These are phyloP conservation scores for Delphinus delphis DNA, from an alignment of 2,113 vertebrate species.

Conservation along the genomic window DNA sequence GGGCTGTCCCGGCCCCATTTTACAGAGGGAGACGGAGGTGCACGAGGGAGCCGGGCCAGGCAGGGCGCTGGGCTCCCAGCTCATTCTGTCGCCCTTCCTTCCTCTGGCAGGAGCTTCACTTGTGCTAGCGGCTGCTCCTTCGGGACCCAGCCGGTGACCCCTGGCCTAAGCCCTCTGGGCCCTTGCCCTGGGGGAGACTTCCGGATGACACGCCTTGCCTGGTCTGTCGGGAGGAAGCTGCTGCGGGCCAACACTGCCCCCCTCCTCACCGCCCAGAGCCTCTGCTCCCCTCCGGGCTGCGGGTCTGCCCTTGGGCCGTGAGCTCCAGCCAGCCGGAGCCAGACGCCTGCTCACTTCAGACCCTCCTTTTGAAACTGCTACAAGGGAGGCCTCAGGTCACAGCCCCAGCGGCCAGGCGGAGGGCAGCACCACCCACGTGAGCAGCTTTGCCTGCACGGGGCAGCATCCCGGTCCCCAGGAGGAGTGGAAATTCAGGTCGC, in stretches of 20 bases:
- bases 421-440: not conserved
- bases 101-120: not conserved
- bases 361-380: not conserved
- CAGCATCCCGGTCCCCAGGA: not conserved
- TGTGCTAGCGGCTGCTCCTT: not conserved
- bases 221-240: not conserved
- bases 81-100: accelerated
- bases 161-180: not conserved
- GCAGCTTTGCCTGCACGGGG: not conserved
- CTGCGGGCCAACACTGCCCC: not conserved
- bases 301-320: not conserved
- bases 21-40: not conserved
- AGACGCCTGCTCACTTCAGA: not conserved
- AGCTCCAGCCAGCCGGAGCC: not conserved
- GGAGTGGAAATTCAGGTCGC: not conserved
- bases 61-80: not conserved
- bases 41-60: accelerated
- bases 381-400: not conserved
- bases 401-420: not conserved
- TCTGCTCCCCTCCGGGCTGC: not conserved
- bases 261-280: not conserved
- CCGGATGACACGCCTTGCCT: not conserved
- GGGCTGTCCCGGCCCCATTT: not conserved
- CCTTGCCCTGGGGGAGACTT: not conserved
- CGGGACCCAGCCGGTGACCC: not conserved